Evolutionary conservation across 1,140 invertebrate species (phyloP), one percentile per base, ranked within the genome.

Genomic region (Euwallacea similis): DNA sequence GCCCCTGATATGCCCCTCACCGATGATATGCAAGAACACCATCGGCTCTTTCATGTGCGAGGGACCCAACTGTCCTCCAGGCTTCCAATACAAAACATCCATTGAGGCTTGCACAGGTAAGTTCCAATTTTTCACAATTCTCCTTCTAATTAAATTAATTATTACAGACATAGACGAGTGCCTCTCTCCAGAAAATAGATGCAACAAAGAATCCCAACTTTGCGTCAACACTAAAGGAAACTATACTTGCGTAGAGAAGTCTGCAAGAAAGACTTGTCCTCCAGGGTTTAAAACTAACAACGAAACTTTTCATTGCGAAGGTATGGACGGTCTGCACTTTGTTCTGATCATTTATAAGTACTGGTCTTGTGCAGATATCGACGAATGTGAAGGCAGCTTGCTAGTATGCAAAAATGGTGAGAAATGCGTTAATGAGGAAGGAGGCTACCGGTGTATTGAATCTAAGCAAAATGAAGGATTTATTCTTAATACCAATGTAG

Each of bases 81-180:
- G 89, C 0, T 90, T 87, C 76, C 81, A 86, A 73, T 86, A 82
- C 77, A 86, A 85, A 71, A 9, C 76, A 2, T 78, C 80, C 7
- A 78, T 83, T 61, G 67, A 83, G 79, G 74, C 83, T 75, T 87
- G 89, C 66, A 61, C 76, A 63, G 75, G 76, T 78, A 78, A 63
- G 54, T 43, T 61, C 7, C n/a, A 58, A 41, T 58, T 42, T 42
- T 42, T 44, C 15, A 33, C 6, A 33, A 11, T 33, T 43, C 4
- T 43, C n/a, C n/a, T n/a, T 11, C 16, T 59, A 66, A 16, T 42
- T 33, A 9, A n/a, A 53, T 42, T 56, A 10, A 9, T 46, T 33
- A 7, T 44, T 80, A n/a, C 77, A 94, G 93, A 95, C 84, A 86
- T 94, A 61, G 88, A 93, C 74, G 91, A 93, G 81, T 93, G 91